Evolutionary conservation across 2,113 vertebrate species (phyloP).

Genomic region (Solea solea): DNA sequence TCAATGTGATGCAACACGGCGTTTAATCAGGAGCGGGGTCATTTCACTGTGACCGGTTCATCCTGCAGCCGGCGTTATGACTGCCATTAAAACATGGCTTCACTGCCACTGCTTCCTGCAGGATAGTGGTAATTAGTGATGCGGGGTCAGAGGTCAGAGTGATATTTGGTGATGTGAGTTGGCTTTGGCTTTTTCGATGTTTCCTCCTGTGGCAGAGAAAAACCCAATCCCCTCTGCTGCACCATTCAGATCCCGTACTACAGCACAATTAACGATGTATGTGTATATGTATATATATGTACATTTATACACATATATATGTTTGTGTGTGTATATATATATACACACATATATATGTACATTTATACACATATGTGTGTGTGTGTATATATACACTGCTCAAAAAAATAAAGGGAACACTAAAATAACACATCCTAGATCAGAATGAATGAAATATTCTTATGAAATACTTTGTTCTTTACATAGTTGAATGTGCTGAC

Average conservation of each 20-base stretch:
- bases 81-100: slow-evolving; percentile 61
- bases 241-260: not conserved
- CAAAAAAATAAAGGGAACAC: too few relatives aligned
- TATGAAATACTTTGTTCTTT: too few relatives aligned
- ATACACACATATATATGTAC: too few relatives aligned
- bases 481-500: too few relatives aligned
- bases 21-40: slow-evolving; percentile 69
- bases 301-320: too few relatives aligned
- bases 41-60: slow-evolving; percentile 54
- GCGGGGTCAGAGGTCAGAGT: slow-evolving; percentile 53
- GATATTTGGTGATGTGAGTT: slow-evolving; percentile 9
- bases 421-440: too few relatives aligned
- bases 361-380: too few relatives aligned
- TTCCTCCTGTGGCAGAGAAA: not conserved
- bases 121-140: slow-evolving; percentile 55
- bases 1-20: slow-evolving; percentile 54
- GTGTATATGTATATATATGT: too few relatives aligned
- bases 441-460: too few relatives aligned
- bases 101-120: slow-evolving; percentile 42
- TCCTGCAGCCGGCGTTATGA: slow-evolving; percentile 55
- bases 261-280: not conserved
- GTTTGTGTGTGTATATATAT: too few relatives aligned
- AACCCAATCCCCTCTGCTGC: not conserved
- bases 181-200: slow-evolving; percentile 21
- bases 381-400: too few relatives aligned